Evolutionary conservation across 2,113 vertebrate genomes (phyloP), one percentile per base, ranked within the genome.

Genomic region (Gopherus flavomarginatus): DNA sequence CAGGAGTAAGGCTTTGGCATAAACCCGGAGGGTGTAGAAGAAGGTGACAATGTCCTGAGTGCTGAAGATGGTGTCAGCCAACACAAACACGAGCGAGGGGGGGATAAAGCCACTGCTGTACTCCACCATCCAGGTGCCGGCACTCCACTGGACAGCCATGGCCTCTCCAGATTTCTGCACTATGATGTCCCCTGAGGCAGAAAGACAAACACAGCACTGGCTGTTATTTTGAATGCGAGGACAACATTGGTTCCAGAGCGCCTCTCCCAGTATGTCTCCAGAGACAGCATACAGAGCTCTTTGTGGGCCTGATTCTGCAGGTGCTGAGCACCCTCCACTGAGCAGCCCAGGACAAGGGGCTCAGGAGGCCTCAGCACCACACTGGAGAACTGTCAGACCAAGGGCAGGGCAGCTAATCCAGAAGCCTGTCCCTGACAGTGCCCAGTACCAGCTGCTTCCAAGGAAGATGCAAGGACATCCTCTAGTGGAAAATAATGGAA

Each of bases 51-150:
- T 99, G 98, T 99, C 99, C 98, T 99, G 99, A 85, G 99, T 99
- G 98, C 99, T 99, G 98, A 99, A 99, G 93, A 99, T 19, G 0
- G 99, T 99, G 98, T 99, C 99, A 24, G 99, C 98, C 81, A 99
- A 97, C 26, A 99, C 98, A 0, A 99, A 99, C 26, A 98, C 97
- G 83, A 99, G 97, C 0, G 99, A 99, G 86, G 99, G 99, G 1
- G 99, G 99, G 92, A 99, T 99, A 97, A 99, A 99, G 22, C 99
- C 99, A 24, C 99, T 98, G 87, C 99, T 99, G 0, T 99, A 99
- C 94, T 99, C 99, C 97, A 99, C 99, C 99, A 99, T 99, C 99
- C 99, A 99, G 1, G 99, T 99, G 65, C 99, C 99, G 0, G 99
- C 98, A 0, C 98, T 99, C 99, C 99, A 99, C 96, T 99, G 99